Evolutionary conservation across 1,140 invertebrate species (phyloP), one percentile per base, ranked within the genome.

Genomic region (Polyergus mexicanus): DNA sequence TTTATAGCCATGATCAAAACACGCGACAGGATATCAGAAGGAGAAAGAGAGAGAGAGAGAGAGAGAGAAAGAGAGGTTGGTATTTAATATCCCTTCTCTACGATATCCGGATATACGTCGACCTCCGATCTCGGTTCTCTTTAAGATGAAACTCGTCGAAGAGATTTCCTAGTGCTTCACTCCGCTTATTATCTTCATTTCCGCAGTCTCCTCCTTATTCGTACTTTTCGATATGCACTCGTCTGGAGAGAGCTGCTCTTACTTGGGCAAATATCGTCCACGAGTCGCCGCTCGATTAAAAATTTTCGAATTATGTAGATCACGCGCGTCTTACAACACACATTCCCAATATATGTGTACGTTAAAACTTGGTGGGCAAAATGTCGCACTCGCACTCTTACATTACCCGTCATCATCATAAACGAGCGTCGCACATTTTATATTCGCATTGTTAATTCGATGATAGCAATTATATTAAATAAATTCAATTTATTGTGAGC

Each of bases 101-200:
- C 22, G 25, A 72, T 74, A 83, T 47, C 38, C 66, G 78, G 66
- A 60, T 81, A 81, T 74, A 83, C 60, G 28, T 28, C 56, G 54
- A 6, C 38, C 22, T 74, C 44, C 22, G 76, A 66, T 74, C 51
- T 38, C 68, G 38, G 35, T 22, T 60, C 66, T 72, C 13, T 68
- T 74, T 32, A 74, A 38, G n/a, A 74, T 62, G 38, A 72, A 74
- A 41, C 38, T 81, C 66, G 38, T 25, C 51, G 66, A n/a, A 74
- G 38, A 72, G 44, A 72, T 83, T 47, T 71, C n/a, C 71, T 47
- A 62, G 78, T 47, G 38, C 54, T 72, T 83, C 68, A 35, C 68
- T 83, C 66, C 6, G 60, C 78, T 74, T 83, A 74, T 83, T 83
- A 83, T 83, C 78, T 83, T 83, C 78, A 83, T 83, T 83, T 83